A percentile compares a stretch with the other conserved stretches of the same genome.
Conservation (phyloP, 2,113 vertebrate species). For the Pitta sordida region DNA sequence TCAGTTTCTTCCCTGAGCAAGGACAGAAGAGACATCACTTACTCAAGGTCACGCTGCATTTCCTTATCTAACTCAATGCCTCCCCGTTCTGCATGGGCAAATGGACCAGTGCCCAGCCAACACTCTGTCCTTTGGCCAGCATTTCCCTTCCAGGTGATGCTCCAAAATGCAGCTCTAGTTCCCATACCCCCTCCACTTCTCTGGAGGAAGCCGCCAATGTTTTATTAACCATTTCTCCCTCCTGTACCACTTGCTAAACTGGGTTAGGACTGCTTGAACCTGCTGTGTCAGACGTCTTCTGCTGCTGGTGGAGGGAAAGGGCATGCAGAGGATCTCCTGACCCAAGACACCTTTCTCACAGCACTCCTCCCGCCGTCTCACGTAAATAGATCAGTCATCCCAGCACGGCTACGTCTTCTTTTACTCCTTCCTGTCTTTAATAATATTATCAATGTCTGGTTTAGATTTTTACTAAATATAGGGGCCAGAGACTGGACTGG, state of each 20-base stretch:
- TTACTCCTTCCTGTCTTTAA: constrained; percentile 67
- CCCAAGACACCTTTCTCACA: constrained; percentile 22
- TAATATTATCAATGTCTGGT: constrained; percentile 65
- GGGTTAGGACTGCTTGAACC: constrained; percentile 24
- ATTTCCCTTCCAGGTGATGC: background rate
- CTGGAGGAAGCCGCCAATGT: background rate
- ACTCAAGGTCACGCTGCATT: background rate
- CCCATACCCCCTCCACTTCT: background rate
- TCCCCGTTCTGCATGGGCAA: background rate
- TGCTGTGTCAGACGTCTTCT: constrained; percentile 28
- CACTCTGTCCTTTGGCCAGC: background rate
- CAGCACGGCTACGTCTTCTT: constrained; percentile 1
- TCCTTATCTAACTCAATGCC: background rate
- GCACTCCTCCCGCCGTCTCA: background rate
- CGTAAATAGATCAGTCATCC: constrained; percentile 36
- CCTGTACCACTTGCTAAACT: background rate
- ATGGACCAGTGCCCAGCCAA: background rate
- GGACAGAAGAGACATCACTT: fast-evolving
- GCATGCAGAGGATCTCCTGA: background rate
- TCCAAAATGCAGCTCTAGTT: background rate
- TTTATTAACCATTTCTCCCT: constrained; percentile 46
- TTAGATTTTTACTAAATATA: constrained; percentile 69
- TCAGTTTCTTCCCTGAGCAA: background rate
- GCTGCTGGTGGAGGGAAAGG: background rate
- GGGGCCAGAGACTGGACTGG: constrained; percentile 23